Percentiles rank a stretch among this genome's conserved stretches.
These are phyloP conservation scores for Agriopis leucophaearia DNA, from an alignment of 2,888 invertebrate species.

Conservation along the genomic window DNA sequence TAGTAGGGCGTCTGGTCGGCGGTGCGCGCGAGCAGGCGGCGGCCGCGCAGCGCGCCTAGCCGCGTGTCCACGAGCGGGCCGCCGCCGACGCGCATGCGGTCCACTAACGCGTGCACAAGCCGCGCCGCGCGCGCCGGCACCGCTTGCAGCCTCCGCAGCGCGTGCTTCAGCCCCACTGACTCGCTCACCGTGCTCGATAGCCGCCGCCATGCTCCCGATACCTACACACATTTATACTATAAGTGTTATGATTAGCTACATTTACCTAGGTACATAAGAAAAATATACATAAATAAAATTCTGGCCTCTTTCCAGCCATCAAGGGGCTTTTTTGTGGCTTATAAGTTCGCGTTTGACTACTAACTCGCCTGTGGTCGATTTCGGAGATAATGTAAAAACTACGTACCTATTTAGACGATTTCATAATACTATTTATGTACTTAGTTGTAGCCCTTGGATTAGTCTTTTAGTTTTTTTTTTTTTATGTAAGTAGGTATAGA, in stretches of 20 bases:
- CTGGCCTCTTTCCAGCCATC: too few relatives aligned
- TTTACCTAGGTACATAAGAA: too few relatives aligned
- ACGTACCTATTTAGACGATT: too few relatives aligned
- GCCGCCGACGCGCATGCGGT: constrained; percentile 83
- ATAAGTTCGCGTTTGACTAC: too few relatives aligned
- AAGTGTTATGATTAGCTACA: background rate
- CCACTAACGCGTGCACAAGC: constrained; percentile 80
- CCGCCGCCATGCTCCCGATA: constrained; percentile 82
- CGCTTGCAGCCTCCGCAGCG: constrained; percentile 77
- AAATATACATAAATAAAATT: too few relatives aligned
- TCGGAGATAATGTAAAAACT: too few relatives aligned
- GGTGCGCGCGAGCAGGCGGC: constrained; percentile 76
- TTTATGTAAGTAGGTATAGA: too few relatives aligned
- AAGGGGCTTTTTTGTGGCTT: too few relatives aligned
- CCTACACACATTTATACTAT: constrained; percentile 51
- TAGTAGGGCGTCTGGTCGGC: constrained; percentile 75
- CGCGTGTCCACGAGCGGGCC: constrained; percentile 76
- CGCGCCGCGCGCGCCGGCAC: constrained; percentile 81
- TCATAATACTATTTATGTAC: too few relatives aligned
- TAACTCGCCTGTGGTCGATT: too few relatives aligned
- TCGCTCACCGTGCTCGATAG: constrained; percentile 81
- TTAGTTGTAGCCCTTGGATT: too few relatives aligned
- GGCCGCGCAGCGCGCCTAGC: constrained; percentile 74
- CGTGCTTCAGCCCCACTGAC: constrained; percentile 80
- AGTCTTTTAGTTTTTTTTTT: too few relatives aligned